These are phyloP conservation scores for Yponomeuta plumbellus DNA, from an alignment of 2,888 invertebrate species.

Conservation along the genomic window DNA sequence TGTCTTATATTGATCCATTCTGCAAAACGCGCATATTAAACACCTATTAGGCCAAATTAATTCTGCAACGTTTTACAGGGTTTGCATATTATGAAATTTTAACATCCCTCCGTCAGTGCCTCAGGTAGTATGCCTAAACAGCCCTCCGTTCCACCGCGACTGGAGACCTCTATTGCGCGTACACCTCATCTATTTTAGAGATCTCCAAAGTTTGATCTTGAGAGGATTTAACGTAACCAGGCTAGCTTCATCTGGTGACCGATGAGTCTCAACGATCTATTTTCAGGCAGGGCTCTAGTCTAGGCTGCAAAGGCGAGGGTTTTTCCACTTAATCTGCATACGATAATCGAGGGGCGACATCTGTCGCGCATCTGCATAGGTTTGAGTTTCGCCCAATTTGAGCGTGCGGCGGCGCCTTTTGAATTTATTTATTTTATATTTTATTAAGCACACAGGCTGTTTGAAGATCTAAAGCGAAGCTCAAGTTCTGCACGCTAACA, in stretches of 20 bases:
- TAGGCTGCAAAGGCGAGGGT: constrained; percentile 38
- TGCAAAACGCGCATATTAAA: neutral
- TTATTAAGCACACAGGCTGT: constrained; percentile 31
- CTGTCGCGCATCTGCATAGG: constrained; percentile 67
- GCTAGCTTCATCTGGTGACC: neutral
- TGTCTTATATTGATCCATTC: too few relatives aligned
- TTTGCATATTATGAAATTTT: neutral
- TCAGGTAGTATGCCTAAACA: neutral
- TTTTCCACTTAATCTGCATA: constrained; percentile 64
- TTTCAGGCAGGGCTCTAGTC: constrained; percentile 41
- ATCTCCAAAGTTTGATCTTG: neutral
- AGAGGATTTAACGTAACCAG: neutral
- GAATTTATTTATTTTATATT: constrained; percentile 51
- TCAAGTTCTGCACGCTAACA: too few relatives aligned
- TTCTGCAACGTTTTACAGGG: neutral
- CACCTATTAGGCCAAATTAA: neutral
- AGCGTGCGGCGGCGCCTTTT: constrained; percentile 48
- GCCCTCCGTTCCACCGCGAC: neutral
- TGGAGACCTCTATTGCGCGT: neutral
- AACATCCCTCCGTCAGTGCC: neutral
- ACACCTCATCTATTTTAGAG: neutral
- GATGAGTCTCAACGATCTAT: neutral
- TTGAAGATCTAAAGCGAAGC: neutral
- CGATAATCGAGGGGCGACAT: constrained; percentile 67
- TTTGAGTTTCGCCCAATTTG: constrained; percentile 66